Percentiles rank a stretch among this genome's conserved stretches.
Evolutionary conservation across 2,113 vertebrate genomes (phyloP).

Genomic region (Genyomyrus donnyi): DNA sequence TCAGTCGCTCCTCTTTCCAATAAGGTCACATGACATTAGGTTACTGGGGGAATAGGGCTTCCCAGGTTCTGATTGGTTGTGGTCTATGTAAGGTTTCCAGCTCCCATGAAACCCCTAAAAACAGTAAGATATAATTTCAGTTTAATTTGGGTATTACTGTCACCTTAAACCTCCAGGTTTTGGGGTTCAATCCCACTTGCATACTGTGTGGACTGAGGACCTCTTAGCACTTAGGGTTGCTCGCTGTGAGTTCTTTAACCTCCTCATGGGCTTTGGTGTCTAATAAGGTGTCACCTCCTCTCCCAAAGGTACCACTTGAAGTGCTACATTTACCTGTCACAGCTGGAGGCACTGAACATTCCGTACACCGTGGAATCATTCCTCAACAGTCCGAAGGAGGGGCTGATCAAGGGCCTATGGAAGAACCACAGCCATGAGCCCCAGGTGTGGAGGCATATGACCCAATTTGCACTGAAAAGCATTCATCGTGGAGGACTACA

Average conservation of each 20-base stretch:
- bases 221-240: not conserved
- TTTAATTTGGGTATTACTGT: not conserved
- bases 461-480: not conserved
- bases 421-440: conserved; percentile 92
- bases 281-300: not conserved
- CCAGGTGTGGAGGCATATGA: conserved; percentile 53
- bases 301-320: conserved; percentile 73
- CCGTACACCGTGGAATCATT: conserved; percentile 85
- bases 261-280: not conserved
- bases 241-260: not conserved
- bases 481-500: not conserved
- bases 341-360: conserved; percentile 84
- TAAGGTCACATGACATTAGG: not conserved
- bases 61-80: not conserved
- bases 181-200: not conserved
- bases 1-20: not conserved
- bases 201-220: not conserved
- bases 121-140: not conserved
- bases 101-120: not conserved
- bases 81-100: not conserved
- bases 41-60: not conserved
- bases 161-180: not conserved
- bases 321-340: conserved; percentile 78
- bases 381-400: conserved; percentile 84
- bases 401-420: conserved; percentile 92